phyloP scores from a whole-genome alignment of 2,113 vertebrate genomes.

The Chamaetylas fuelleborni region DNA sequence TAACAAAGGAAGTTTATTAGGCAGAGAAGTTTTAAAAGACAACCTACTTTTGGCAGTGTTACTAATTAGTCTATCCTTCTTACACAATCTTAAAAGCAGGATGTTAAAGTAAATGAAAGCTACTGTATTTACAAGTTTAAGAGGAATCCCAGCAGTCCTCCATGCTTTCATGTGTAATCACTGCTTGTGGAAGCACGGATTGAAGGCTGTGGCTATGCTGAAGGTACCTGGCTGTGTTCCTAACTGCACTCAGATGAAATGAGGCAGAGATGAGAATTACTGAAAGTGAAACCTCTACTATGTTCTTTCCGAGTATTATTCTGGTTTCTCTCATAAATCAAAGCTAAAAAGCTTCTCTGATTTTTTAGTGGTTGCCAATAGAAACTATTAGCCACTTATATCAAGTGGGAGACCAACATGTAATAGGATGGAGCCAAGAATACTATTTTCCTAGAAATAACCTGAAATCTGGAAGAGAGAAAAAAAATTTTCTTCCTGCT shows the following conservation, averaged over 20 bases:
- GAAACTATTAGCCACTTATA: neutral
- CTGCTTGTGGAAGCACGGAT: neutral
- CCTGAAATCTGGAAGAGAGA: neutral
- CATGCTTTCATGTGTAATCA: neutral
- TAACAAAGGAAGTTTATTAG: neutral
- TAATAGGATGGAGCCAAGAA: neutral
- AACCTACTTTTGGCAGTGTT: neutral
- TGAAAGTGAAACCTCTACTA: neutral
- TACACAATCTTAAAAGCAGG: neutral
- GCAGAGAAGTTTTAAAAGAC: neutral
- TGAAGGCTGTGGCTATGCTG: neutral
- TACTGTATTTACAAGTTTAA: neutral
- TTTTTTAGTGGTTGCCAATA: neutral
- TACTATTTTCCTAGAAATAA: neutral
- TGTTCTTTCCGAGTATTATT: neutral
- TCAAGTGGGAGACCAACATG: neutral
- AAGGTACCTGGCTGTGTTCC: neutral
- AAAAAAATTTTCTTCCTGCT: neutral
- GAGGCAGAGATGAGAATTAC: neutral
- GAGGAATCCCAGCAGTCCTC: neutral
- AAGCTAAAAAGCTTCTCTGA: neutral
- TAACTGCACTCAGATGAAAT: neutral
- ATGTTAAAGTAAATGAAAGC: neutral
- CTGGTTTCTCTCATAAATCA: neutral
- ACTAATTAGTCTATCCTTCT: neutral